These are phyloP conservation scores for Nemotelus nigrinus DNA, from an alignment of 2,888 invertebrate species.

Conservation along the genomic window DNA sequence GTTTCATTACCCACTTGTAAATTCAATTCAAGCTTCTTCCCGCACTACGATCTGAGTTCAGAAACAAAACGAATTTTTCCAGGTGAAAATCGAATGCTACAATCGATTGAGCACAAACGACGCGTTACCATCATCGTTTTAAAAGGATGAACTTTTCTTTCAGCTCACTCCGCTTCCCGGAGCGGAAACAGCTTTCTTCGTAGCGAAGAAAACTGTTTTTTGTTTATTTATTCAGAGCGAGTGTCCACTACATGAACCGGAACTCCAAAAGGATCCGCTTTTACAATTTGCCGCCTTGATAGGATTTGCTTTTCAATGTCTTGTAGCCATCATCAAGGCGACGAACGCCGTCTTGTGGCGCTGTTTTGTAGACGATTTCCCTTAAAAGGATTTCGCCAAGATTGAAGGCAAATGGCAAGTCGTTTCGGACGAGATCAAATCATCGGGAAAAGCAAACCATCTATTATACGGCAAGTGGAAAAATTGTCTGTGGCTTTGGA, in stretches of 20 bases:
- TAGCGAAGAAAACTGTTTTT: too few relatives aligned
- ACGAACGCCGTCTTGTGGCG: background rate
- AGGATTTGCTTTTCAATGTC: slow-evolving; percentile 20
- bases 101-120: slow-evolving; percentile 48
- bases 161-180: background rate
- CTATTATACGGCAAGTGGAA: background rate
- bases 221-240: slow-evolving; percentile 38
- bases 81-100: slow-evolving; percentile 48
- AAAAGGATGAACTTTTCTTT: slow-evolving; percentile 38
- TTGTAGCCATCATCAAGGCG: background rate
- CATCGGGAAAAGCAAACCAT: slow-evolving; percentile 21
- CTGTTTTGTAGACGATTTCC: slow-evolving; percentile 8
- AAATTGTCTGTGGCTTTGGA: slow-evolving; percentile 9
- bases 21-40: background rate
- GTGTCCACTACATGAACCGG: slow-evolving; percentile 25
- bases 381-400: slow-evolving; percentile 17
- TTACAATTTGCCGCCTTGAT: slow-evolving; percentile 27
- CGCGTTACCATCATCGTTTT: slow-evolving; percentile 46
- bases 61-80: slow-evolving; percentile 16
- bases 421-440: slow-evolving; percentile 3
- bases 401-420: slow-evolving; percentile 16
- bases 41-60: background rate
- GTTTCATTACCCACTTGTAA: background rate
- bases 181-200: background rate
- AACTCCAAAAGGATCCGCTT: slow-evolving; percentile 30